Base-by-base conservation (phyloP, 2,113 vertebrate species). In the Pycnonotus jocosus region DNA sequence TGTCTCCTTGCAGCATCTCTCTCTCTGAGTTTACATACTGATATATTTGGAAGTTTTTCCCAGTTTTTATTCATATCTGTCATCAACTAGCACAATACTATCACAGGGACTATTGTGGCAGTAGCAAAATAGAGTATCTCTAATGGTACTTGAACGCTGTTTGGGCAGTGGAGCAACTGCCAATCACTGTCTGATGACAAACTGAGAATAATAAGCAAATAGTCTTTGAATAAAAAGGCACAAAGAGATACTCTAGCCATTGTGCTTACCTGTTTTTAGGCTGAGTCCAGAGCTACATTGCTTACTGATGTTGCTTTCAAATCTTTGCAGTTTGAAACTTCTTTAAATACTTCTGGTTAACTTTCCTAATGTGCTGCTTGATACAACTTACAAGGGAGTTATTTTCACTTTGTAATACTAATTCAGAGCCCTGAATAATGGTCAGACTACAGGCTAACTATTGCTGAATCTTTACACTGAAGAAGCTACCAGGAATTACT, bases 91-190 rank as follows among this genome's bases (percentile, higher is more conserved):
- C 60, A 66, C 48, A 65, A 2, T 64, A 40, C 17, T 61, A 15
- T 30, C 22, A 11, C 6, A 25, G 57, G 33, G 37, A 37, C 35
- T 6, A 13, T n/a, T 48, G 19, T 37, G 48, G 30, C 28, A 31
- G 22, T 72, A 47, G 27, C 40, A 53, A 69, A 88, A 83, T 0
- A 53, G 27, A 37, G 18, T 45, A n/a, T 72, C 28, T 80, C 45
- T 38, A 20, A n/a, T 9, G 3, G 16, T 48, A 30, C 33, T 73
- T 6, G 1, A 61, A 44, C 0, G 0, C 13, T 79, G 4, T 71
- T 81, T 48, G 44, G 44, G 15, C 79, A 51, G 27, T 60, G 40
- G 38, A 73, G 28, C 20, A 53, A 27, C n/a, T 83, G 31, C 54
- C 35, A 37, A 2, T 28, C 8, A 7, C 42, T 61, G 0, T 71